phyloP scores from a whole-genome alignment of 2,113 vertebrate species.

The Lanius ludovicianus region DNA sequence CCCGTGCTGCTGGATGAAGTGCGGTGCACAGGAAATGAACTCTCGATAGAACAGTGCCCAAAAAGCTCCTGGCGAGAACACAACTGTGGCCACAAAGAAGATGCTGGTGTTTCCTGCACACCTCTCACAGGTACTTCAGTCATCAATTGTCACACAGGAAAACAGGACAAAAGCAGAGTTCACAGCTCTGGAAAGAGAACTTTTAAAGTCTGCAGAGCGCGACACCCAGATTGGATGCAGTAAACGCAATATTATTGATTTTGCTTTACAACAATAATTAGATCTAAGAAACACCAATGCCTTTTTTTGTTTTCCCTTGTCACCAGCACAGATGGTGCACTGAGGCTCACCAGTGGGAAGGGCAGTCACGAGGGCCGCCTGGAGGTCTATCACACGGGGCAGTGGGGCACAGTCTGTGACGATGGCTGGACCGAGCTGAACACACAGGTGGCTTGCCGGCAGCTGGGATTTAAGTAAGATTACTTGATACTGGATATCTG shows the following conservation, averaged over 20 bases:
- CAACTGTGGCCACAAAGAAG: slow-evolving; percentile 93
- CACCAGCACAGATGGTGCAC: slow-evolving; percentile 80
- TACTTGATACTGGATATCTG: not conserved
- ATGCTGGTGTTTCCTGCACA: slow-evolving; percentile 91
- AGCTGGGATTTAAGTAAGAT: slow-evolving; percentile 93
- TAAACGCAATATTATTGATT: not conserved
- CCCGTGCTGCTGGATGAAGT: slow-evolving; percentile 91
- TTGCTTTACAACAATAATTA: not conserved
- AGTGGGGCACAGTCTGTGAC: slow-evolving; percentile 93
- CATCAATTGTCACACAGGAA: not conserved
- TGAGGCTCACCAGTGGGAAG: slow-evolving; percentile 81
- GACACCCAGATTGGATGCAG: not conserved
- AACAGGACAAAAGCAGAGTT: not conserved
- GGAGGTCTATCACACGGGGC: slow-evolving; percentile 85
- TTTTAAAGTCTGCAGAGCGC: not conserved
- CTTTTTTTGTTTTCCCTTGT: not conserved
- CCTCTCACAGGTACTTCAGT: slow-evolving; percentile 81
- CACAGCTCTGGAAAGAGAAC: not conserved
- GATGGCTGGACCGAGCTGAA: slow-evolving; percentile 90
- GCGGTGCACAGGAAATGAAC: slow-evolving; percentile 91
- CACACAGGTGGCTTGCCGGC: slow-evolving; percentile 86
- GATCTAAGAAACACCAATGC: not conserved
- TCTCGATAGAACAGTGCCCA: slow-evolving; percentile 91
- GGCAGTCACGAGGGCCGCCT: slow-evolving; percentile 83
- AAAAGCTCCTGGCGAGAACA: slow-evolving; percentile 90